These are phyloP conservation scores for Aphodius sticticus DNA, from an alignment of 2,888 invertebrate genomes.

Conservation along the genomic window DNA sequence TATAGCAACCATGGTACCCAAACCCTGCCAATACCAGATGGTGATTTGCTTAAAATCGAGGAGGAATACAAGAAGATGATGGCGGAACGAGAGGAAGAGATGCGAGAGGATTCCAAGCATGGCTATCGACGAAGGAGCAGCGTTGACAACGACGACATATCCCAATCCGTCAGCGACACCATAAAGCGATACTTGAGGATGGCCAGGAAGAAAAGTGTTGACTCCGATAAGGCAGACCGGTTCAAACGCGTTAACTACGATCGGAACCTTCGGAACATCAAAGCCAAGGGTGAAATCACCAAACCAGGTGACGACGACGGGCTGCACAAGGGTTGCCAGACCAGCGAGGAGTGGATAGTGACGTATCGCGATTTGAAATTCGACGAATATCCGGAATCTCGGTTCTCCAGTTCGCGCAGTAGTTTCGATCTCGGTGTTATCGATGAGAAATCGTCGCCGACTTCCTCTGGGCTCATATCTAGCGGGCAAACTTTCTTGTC, in stretches of 20 bases:
- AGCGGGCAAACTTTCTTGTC: slow-evolving; percentile 70
- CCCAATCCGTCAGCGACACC: slow-evolving; percentile 87
- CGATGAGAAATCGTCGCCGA: slow-evolving; percentile 58
- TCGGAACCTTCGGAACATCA: slow-evolving; percentile 82
- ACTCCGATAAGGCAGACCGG: slow-evolving; percentile 80
- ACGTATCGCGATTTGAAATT: slow-evolving; percentile 63
- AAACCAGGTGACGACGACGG: slow-evolving; percentile 83
- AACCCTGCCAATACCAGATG: slow-evolving; percentile 68
- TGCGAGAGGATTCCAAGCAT: slow-evolving; percentile 42
- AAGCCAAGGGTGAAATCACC: slow-evolving; percentile 77
- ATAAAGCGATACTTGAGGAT: slow-evolving; percentile 86
- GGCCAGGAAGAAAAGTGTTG: slow-evolving; percentile 88
- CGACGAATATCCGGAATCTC: slow-evolving; percentile 56
- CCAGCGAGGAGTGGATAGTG: slow-evolving; percentile 78
- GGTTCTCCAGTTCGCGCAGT: slow-evolving; percentile 64
- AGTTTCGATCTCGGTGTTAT: slow-evolving; percentile 63
- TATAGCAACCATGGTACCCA: slow-evolving; percentile 65
- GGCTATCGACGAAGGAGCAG: slow-evolving; percentile 74
- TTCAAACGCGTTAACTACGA: slow-evolving; percentile 91
- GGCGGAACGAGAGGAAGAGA: slow-evolving; percentile 62
- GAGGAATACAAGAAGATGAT: slow-evolving; percentile 60
- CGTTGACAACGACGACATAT: slow-evolving; percentile 84
- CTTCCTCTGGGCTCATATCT: slow-evolving; percentile 61
- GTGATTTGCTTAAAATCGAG: slow-evolving; percentile 62
- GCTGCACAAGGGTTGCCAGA: slow-evolving; percentile 78